Percentiles rank a stretch among this genome's conserved stretches.
phyloP scores from a whole-genome alignment of 2,113 vertebrate species.

The Chaetodon trifascialis region DNA sequence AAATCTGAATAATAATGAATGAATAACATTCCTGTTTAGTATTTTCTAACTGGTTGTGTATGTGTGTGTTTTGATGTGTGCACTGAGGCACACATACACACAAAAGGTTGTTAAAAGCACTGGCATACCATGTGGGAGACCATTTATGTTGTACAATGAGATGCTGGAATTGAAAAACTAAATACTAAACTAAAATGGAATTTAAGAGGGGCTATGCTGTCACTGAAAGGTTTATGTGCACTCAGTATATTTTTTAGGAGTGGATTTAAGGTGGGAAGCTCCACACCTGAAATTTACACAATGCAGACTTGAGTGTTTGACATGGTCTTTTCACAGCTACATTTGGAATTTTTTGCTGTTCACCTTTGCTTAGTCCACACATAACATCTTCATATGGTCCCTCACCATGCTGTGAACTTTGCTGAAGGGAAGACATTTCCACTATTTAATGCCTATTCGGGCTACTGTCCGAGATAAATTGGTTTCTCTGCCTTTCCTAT shows the following conservation, averaged over 20 bases:
- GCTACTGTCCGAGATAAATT: constrained; percentile 23
- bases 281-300: constrained; percentile 5
- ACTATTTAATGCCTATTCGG: constrained; percentile 16
- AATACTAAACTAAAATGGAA: not conserved
- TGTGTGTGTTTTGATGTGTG: not conserved
- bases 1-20: not conserved
- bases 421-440: constrained; percentile 20
- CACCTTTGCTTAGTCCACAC: not conserved
- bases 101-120: not conserved
- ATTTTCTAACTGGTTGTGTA: not conserved
- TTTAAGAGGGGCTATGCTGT: not conserved
- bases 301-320: not conserved
- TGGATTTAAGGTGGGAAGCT: not conserved
- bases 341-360: constrained; percentile 11
- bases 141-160: not conserved
- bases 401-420: constrained; percentile 18
- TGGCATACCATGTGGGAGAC: not conserved
- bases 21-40: not conserved
- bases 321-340: not conserved
- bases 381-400: not conserved
- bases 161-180: not conserved
- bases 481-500: constrained; percentile 24
- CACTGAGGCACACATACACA: not conserved
- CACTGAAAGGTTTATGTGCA: not conserved
- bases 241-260: not conserved